Conservation (phyloP, 2,888 invertebrate species). For the Anthoptus insignis region DNA sequence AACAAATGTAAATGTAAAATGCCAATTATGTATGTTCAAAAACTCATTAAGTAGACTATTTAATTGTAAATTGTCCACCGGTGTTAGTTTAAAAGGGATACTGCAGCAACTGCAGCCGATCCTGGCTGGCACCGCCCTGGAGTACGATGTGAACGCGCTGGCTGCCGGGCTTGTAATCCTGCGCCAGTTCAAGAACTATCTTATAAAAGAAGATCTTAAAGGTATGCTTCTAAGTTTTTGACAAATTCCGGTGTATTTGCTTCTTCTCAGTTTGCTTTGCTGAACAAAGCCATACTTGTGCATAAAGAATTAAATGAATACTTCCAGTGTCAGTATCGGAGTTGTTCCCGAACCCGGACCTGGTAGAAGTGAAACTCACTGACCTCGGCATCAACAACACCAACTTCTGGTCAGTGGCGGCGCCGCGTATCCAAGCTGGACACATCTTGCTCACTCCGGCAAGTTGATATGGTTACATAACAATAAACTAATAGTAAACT, state of each 20-base stretch:
- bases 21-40: no score
- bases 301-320: no score
- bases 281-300: no score
- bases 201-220: conserved; percentile 75
- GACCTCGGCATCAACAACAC: conserved; percentile 75
- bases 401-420: conserved; percentile 80
- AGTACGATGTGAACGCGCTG: conserved; percentile 72
- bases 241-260: no score
- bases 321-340: conserved; percentile 64
- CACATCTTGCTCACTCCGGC: conserved; percentile 71
- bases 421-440: conserved; percentile 68
- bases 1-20: no score
- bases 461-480: conserved; percentile 44
- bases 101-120: conserved; percentile 76
- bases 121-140: conserved; percentile 62
- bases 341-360: conserved; percentile 63
- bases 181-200: conserved; percentile 71
- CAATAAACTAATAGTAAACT: no score
- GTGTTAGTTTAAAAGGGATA: conserved; percentile 77
- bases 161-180: conserved; percentile 71
- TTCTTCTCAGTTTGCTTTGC: no score
- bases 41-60: no score
- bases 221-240: conserved; percentile 61
- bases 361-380: conserved; percentile 60
- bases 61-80: no score